Percentiles rank a stretch among this genome's conserved stretches.
Conservation (phyloP, 92 coral and sea anemone species). For the Parazoanthus swiftii region DNA sequence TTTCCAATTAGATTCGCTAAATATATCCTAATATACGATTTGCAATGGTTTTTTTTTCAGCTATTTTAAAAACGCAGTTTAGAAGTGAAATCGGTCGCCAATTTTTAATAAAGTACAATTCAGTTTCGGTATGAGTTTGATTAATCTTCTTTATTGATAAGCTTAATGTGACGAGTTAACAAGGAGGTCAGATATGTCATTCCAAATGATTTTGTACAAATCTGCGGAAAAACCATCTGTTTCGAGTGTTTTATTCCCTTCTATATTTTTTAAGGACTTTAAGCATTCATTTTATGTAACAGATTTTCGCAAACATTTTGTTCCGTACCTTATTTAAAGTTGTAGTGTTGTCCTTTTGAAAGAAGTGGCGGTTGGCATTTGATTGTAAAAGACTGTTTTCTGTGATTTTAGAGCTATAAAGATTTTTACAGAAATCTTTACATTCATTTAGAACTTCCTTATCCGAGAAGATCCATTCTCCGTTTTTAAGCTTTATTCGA, state of each 20-base stretch:
- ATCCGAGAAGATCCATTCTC: neutral
- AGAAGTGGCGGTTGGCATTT: neutral
- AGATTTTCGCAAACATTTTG: neutral
- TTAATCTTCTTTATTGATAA: neutral
- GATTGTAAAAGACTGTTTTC: neutral
- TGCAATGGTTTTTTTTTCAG: neutral
- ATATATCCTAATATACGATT: neutral
- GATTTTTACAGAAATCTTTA: neutral
- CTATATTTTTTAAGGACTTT: neutral
- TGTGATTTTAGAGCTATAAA: neutral
- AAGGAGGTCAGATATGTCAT: neutral
- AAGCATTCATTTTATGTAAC: neutral
- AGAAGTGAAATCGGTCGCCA: too few species aligned
- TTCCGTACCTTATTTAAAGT: neutral
- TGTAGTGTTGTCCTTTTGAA: neutral
- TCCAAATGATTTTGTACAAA: neutral
- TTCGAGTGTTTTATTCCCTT: neutral
- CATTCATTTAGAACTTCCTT: neutral
- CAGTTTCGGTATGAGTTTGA: neutral
- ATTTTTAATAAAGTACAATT: neutral
- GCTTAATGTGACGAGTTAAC: neutral
- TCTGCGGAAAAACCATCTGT: neutral
- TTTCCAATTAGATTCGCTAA: too few species aligned
- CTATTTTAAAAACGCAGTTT: neutral
- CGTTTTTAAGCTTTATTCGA: neutral